Conservation (phyloP, 2,113 vertebrate species). For the Ia io region DNA sequence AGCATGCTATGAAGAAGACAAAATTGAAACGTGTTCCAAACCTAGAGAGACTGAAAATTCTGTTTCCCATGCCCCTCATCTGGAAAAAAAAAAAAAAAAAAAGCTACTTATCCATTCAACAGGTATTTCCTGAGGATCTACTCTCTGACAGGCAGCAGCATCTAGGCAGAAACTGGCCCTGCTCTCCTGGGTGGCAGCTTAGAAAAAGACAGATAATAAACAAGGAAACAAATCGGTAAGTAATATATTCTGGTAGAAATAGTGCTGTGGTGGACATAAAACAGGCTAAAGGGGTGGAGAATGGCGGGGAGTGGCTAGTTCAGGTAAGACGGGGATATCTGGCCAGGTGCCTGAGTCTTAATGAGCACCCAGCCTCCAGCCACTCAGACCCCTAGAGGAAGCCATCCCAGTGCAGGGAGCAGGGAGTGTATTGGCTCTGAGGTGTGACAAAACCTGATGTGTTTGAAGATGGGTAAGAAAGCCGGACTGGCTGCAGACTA, state of each 20-base stretch:
- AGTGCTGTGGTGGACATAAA: neutral
- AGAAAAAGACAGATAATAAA: neutral
- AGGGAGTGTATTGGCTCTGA: neutral
- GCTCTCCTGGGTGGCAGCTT: neutral
- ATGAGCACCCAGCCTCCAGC: neutral
- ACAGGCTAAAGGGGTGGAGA: neutral
- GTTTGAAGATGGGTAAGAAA: neutral
- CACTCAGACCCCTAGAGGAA: neutral
- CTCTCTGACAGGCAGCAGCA: neutral
- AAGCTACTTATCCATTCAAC: neutral
- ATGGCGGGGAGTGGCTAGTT: neutral
- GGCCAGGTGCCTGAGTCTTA: neutral
- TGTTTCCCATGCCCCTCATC: neutral
- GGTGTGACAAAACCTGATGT: neutral
- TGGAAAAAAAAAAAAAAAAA: neutral
- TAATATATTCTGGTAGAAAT: neutral
- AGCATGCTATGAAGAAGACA: neutral
- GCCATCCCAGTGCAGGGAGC: neutral
- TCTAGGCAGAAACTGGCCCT: neutral
- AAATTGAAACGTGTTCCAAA: neutral
- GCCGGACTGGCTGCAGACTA: neutral
- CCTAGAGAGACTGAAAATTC: neutral
- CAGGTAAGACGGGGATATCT: neutral
- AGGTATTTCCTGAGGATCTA: neutral
- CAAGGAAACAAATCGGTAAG: neutral